phyloP scores from a whole-genome alignment of 1,140 invertebrate genomes.

The Papilio aristodemus region DNA sequence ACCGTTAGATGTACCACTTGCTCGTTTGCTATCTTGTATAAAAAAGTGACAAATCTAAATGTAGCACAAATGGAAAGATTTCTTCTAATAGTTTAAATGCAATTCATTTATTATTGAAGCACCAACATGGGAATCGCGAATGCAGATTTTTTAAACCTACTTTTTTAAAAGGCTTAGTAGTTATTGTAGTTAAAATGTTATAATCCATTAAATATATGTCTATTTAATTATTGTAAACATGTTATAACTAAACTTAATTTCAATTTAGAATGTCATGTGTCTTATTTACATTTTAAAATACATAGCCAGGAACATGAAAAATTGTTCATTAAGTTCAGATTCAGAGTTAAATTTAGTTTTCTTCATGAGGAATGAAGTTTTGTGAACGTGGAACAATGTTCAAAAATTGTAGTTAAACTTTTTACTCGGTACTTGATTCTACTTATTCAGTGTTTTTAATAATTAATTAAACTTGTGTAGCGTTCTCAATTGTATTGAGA shows the following conservation, averaged over 20 bases:
- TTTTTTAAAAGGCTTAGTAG: not conserved
- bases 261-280: not conserved
- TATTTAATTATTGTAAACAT: constrained; percentile 9
- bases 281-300: not conserved
- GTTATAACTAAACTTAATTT: not conserved
- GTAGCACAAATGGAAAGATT: constrained; percentile 12
- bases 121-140: constrained; percentile 25
- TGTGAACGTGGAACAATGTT: not conserved
- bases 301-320: constrained; percentile 1
- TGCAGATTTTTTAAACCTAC: constrained; percentile 20
- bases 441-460: not conserved
- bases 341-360: not conserved
- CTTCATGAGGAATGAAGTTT: not conserved
- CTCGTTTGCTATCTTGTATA: too few species aligned
- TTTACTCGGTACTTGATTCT: not conserved
- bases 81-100: constrained; percentile 29
- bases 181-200: constrained; percentile 6
- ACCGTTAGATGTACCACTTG: too few species aligned
- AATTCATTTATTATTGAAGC: constrained; percentile 27
- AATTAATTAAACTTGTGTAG: constrained; percentile 61
- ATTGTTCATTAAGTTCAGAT: not conserved
- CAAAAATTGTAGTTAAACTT: not conserved
- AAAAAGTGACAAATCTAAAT: constrained; percentile 6
- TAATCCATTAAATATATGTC: constrained; percentile 5
- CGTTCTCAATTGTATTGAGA: constrained; percentile 62